Evolutionary conservation across 2,113 vertebrate species (phyloP).

Genomic region (Brevimyrus niger): DNA sequence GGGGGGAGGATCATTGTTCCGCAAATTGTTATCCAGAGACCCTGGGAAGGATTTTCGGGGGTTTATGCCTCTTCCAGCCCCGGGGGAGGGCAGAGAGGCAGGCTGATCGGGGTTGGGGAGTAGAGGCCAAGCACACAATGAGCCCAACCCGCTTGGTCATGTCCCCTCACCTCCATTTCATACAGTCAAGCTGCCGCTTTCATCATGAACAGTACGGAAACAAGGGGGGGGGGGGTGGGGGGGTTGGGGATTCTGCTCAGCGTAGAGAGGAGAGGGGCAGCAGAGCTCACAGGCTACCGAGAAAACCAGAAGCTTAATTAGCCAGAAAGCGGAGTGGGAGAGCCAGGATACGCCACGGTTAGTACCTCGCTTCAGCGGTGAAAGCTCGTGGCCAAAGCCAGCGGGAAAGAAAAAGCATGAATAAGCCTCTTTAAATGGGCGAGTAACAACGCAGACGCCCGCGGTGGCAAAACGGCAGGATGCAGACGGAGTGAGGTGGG

Average conservation of each 20-base stretch:
- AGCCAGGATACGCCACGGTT: slow-evolving; percentile 37
- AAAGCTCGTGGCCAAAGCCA: slow-evolving; percentile 38
- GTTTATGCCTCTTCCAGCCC: slow-evolving; percentile 13
- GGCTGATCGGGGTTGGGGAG: slow-evolving; percentile 22
- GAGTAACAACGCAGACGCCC: slow-evolving; percentile 34
- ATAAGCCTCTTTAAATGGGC: slow-evolving; percentile 2
- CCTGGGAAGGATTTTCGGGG: not conserved
- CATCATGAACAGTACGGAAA: slow-evolving; percentile 39
- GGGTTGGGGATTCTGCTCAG: not conserved
- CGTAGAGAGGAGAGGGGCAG: not conserved
- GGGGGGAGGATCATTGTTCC: not conserved
- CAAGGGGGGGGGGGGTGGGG: not conserved
- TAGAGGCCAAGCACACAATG: slow-evolving; percentile 43
- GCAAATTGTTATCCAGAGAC: not conserved
- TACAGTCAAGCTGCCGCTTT: slow-evolving; percentile 46
- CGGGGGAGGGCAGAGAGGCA: slow-evolving; percentile 24
- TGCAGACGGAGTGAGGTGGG: slow-evolving; percentile 6
- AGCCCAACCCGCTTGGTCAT: slow-evolving; percentile 62
- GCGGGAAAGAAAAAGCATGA: slow-evolving; percentile 25
- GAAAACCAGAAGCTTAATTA: slow-evolving; percentile 47
- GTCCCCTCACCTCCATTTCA: slow-evolving; percentile 51
- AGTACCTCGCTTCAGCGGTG: slow-evolving; percentile 37
- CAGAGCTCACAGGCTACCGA: slow-evolving; percentile 38
- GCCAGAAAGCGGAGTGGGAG: slow-evolving; percentile 51
- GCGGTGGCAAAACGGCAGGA: slow-evolving; percentile 21